Conservation (phyloP, 2,797 vertebrate genomes). For the Cynopterus sphinx region DNA sequence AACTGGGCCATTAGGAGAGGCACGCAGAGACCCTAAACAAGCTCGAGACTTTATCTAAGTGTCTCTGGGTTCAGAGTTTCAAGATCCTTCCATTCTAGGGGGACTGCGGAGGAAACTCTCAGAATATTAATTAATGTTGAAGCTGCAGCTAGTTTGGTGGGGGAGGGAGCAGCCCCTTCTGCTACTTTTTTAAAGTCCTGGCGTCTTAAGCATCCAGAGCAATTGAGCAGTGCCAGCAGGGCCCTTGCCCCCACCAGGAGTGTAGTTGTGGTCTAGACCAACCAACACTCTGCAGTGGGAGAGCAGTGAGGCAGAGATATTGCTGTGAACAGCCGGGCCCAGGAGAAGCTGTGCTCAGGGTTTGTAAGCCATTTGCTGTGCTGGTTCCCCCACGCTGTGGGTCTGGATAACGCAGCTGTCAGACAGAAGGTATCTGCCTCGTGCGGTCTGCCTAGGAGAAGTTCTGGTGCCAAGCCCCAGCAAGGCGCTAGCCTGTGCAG, state of each 20-base stretch:
- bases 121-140: not conserved
- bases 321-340: not conserved
- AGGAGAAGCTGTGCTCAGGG: constrained; percentile 32
- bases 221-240: not conserved
- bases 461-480: constrained; percentile 53
- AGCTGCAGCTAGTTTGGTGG: not conserved
- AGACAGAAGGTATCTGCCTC: constrained; percentile 72
- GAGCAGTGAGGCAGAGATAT: not conserved
- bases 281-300: not conserved
- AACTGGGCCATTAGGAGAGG: not conserved
- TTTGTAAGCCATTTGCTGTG: constrained; percentile 61
- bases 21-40: not conserved
- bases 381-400: constrained; percentile 57
- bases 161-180: not conserved
- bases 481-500: not conserved
- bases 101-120: not conserved
- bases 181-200: not conserved
- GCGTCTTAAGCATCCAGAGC: not conserved
- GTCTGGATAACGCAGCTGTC: constrained; percentile 65
- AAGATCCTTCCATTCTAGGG: not conserved
- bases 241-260: not conserved
- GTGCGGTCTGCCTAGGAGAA: constrained; percentile 49
- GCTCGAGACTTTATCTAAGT: not conserved
- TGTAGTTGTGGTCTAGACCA: not conserved
- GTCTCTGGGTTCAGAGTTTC: not conserved